phyloP scores from a whole-genome alignment of 1,140 invertebrate species.

The Eciton burchellii region DNA sequence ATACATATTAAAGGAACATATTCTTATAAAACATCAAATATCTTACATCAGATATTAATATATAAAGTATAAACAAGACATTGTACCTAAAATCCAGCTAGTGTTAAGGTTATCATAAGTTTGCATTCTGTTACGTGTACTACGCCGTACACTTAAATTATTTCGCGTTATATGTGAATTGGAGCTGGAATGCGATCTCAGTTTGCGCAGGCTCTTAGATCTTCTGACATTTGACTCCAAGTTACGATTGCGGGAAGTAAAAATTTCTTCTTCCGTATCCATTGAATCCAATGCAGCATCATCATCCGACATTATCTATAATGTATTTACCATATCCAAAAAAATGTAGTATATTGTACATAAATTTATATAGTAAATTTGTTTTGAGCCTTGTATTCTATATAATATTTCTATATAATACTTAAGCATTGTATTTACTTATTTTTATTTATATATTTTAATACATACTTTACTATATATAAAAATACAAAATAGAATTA shows the following conservation, averaged over 20 bases:
- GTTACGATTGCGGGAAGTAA: constrained; percentile 76
- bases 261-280: constrained; percentile 85
- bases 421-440: too few relatives aligned
- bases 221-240: constrained; percentile 74
- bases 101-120: constrained; percentile 86
- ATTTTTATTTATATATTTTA: neutral
- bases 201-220: constrained; percentile 78
- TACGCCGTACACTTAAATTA: constrained; percentile 85
- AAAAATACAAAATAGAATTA: neutral
- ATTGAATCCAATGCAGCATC: constrained; percentile 83
- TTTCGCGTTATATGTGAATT: constrained; percentile 78
- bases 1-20: too few relatives aligned
- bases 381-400: too few relatives aligned
- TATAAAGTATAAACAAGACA: neutral
- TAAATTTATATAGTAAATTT: too few relatives aligned
- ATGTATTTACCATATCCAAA: neutral
- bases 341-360: too few relatives aligned
- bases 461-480: neutral
- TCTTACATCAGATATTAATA: neutral
- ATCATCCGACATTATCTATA: constrained; percentile 84
- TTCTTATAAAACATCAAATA: too few relatives aligned
- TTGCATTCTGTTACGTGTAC: constrained; percentile 87
- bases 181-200: constrained; percentile 79
- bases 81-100: constrained; percentile 86
- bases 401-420: too few relatives aligned